Conservation (phyloP, 2,888 invertebrate species). For the Drosophila nr. fundita region DNA sequence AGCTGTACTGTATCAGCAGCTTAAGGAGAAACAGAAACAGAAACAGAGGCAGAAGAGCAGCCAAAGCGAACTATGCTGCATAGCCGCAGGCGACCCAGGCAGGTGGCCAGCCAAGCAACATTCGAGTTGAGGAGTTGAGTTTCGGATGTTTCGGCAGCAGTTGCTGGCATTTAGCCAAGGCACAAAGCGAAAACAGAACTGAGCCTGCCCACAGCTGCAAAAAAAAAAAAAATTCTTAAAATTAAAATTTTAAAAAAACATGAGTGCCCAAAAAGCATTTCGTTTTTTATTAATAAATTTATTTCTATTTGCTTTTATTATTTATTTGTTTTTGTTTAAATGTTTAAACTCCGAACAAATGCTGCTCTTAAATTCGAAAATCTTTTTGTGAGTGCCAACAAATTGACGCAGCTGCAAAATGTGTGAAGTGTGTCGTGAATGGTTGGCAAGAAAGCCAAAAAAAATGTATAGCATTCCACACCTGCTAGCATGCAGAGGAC, state of each 20-base stretch:
- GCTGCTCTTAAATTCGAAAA: not conserved
- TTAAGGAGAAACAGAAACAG: not conserved
- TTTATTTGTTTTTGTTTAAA: not conserved
- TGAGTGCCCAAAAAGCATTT: not conserved
- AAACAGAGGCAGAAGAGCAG: conserved; percentile 22
- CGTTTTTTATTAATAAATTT: not conserved
- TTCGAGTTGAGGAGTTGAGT: not conserved
- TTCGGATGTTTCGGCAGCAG: conserved; percentile 3
- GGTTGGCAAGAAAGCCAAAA: not conserved
- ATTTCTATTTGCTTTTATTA: no score
- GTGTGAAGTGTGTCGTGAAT: conserved; percentile 48
- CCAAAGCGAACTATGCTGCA: conserved; percentile 64
- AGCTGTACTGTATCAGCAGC: conserved; percentile 11
- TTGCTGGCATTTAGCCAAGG: conserved; percentile 52
- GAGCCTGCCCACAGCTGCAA: not conserved
- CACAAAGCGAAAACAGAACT: conserved; percentile 4
- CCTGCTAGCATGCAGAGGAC: conserved; percentile 14
- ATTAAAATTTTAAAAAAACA: no score
- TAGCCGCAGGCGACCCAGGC: conserved; percentile 45
- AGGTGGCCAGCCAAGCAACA: conserved; percentile 34
- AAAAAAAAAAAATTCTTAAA: not conserved
- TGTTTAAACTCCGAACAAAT: not conserved
- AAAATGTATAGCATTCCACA: conserved; percentile 26
- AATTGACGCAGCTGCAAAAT: conserved; percentile 53
- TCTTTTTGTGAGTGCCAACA: conserved; percentile 11